Percentiles rank a stretch among this genome's conserved stretches.
These are phyloP conservation scores for Disparrhopalites patrizii DNA, from an alignment of 2,888 invertebrate species.

Conservation along the genomic window DNA sequence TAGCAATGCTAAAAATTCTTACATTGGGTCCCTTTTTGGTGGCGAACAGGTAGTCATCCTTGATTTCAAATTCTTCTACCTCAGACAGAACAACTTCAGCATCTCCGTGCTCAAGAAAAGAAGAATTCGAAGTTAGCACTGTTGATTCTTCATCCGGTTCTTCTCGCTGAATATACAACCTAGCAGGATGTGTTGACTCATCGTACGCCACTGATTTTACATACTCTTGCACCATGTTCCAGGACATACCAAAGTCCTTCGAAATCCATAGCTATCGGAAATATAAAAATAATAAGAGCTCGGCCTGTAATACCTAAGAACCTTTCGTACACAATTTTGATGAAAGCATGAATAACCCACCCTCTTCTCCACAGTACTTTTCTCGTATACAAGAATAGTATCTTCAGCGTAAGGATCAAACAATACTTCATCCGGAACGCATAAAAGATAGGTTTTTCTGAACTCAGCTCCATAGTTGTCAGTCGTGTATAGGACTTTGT, in stretches of 20 bases:
- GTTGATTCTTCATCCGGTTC: conserved; percentile 61
- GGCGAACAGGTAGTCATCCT: conserved; percentile 80
- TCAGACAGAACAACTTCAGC: conserved; percentile 60
- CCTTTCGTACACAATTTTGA: too few relatives aligned
- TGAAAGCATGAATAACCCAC: neutral
- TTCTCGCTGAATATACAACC: conserved; percentile 66
- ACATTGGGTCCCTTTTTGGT: conserved; percentile 65
- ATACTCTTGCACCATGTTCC: conserved; percentile 64
- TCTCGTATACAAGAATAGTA: conserved; percentile 71
- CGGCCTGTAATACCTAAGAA: too few relatives aligned
- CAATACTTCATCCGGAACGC: conserved; percentile 72
- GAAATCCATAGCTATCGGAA: conserved; percentile 75
- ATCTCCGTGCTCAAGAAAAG: conserved; percentile 49
- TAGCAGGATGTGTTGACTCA: conserved; percentile 49
- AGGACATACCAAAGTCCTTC: conserved; percentile 68
- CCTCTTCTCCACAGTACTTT: conserved; percentile 62
- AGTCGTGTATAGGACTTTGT: conserved; percentile 73
- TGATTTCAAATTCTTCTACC: conserved; percentile 76
- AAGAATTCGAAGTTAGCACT: conserved; percentile 52
- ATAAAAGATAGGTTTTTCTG: conserved; percentile 60
- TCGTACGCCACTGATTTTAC: conserved; percentile 77
- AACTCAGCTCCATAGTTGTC: conserved; percentile 69
- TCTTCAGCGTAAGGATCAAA: conserved; percentile 69
- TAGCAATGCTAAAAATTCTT: conserved; percentile 49
- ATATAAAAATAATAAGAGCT: too few relatives aligned